Base-by-base conservation (phyloP, 2,797 vertebrate species). In the Champsocephalus esox region DNA sequence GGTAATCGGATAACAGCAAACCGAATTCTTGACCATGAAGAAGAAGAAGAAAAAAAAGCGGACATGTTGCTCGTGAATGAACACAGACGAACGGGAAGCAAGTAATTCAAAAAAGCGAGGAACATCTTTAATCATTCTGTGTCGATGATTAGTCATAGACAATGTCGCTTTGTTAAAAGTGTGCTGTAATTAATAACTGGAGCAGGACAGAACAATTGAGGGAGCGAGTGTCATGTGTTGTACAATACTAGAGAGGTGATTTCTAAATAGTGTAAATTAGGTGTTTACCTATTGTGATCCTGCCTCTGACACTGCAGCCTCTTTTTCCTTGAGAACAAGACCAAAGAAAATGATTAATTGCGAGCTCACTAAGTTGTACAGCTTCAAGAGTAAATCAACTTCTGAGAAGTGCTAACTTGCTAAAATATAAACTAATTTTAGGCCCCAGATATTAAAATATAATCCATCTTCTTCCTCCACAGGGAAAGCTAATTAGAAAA, bases 381-480 rank as follows among this genome's bases (percentile, higher is more conserved):
- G 96, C 95, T 96, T 94, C 83, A 91, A 94, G 94, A 96, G 96
- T 96, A 96, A 96, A 97, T 95, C 95, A 93, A 92, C 95, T 94
- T 96, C 96, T 95, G 82, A 93, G 96, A 96, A 96, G 95, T 94
- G 96, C 95, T 96, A 96, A 96, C 96, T 96, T 95, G 97, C 96
- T 97, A 94, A 97, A 97, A 97, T 94, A 96, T 90, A 96, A 97
- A 97, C 96, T 96, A 95, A 95, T 96, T 97, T 96, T 95, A 95
- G 96, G 95, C 95, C 93, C 93, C 89, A 94, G 94, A 94, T 96
- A 96, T 93, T 96, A 98, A 98, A 98, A 98, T 96, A 97, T 95
- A 97, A 97, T 96, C 94, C 95, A 96, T 95, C 96, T 96, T 94
- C 94, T 91, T 95, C 92, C 94, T 96, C 95, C 94, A 86, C 76